These are phyloP conservation scores for Amorpha juglandis DNA, from an alignment of 2,888 invertebrate genomes.

Conservation along the genomic window DNA sequence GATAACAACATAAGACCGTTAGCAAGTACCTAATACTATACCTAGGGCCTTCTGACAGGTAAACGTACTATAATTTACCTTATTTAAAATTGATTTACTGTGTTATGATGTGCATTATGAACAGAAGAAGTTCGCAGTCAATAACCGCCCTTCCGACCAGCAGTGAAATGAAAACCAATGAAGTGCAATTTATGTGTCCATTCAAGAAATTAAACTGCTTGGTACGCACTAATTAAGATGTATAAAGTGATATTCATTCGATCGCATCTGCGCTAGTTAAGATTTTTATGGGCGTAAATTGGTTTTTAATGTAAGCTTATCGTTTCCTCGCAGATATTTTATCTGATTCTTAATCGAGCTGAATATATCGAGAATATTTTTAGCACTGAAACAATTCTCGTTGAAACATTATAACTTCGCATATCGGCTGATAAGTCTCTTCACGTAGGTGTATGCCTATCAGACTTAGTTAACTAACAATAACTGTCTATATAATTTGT, in stretches of 20 bases:
- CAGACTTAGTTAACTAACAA: too few species aligned
- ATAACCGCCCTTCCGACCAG: neutral
- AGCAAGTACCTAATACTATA: too few species aligned
- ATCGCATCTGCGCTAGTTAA: constrained; percentile 1
- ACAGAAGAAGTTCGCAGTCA: constrained; percentile 11
- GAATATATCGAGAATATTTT: too few species aligned
- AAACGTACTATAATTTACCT: neutral
- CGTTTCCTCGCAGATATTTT: neutral
- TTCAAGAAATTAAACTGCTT: constrained; percentile 16
- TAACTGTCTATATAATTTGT: too few species aligned
- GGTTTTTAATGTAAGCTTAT: neutral
- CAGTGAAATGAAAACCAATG: constrained; percentile 19
- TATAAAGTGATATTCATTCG: constrained; percentile 7
- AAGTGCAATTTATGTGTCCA: constrained; percentile 15
- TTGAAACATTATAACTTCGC: too few species aligned
- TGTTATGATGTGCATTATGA: neutral
- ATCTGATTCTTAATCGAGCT: too few species aligned
- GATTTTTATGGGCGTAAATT: constrained; percentile 10
- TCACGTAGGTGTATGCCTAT: too few species aligned
- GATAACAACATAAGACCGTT: too few species aligned
- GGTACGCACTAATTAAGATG: constrained; percentile 9
- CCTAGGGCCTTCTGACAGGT: too few species aligned
- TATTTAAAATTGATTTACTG: constrained; percentile 1
- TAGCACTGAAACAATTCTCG: too few species aligned
- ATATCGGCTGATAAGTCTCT: too few species aligned